Conservation (phyloP, 2,113 vertebrate species). For the Ginglymostoma cirratum region DNA sequence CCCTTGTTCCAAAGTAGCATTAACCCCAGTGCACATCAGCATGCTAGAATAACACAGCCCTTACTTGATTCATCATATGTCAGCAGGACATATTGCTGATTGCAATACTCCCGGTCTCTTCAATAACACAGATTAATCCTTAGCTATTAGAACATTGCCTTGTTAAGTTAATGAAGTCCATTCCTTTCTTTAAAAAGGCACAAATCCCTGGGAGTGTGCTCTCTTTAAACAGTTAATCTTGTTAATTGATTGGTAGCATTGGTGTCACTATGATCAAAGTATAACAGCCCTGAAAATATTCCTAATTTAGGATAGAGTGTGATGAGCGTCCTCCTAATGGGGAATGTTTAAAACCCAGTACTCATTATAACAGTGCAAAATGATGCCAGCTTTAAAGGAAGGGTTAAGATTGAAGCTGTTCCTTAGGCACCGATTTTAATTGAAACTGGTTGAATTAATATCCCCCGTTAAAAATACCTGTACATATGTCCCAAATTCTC, state of each 20-base stretch:
- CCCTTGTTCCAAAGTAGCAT: neutral
- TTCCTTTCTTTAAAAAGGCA: neutral
- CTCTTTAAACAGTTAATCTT: conserved; percentile 28
- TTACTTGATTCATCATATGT: neutral
- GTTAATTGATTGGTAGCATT: conserved; percentile 19
- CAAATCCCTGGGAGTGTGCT: neutral
- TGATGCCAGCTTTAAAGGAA: neutral
- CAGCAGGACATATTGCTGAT: neutral
- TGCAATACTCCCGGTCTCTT: neutral
- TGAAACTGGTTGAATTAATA: neutral
- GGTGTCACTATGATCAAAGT: neutral
- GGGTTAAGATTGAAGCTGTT: conserved; percentile 5
- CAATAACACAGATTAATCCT: conserved; percentile 10
- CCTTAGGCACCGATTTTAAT: conserved; percentile 9
- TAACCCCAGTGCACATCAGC: neutral
- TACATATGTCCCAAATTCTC: neutral
- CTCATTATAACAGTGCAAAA: conserved; percentile 3
- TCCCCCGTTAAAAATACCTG: neutral
- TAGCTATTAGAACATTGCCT: neutral
- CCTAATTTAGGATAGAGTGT: neutral
- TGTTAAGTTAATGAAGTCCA: neutral
- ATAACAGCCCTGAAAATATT: neutral
- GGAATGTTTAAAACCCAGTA: neutral
- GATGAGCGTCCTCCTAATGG: neutral
- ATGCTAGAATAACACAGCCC: neutral